Conservation (phyloP, 1,140 invertebrate genomes). For the Olivierus martensii region DNA sequence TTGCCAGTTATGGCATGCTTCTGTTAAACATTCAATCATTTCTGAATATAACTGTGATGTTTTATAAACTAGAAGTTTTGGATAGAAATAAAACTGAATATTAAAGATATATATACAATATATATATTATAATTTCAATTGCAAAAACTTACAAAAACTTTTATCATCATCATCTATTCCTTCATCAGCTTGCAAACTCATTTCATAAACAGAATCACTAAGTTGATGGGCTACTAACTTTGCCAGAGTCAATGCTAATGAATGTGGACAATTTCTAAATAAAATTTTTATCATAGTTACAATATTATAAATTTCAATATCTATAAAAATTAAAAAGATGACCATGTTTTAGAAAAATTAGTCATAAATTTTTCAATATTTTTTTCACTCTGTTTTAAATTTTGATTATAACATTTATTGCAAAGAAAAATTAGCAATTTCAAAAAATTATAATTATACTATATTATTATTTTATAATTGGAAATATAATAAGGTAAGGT, state of each 20-base stretch:
- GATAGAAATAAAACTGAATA: neutral
- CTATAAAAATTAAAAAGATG: neutral
- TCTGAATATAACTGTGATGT: constrained; percentile 54
- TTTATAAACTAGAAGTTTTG: constrained; percentile 44
- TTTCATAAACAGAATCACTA: neutral
- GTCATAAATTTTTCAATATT: no score
- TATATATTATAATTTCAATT: neutral
- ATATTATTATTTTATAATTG: no score
- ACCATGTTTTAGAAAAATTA: no score
- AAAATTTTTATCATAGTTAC: neutral
- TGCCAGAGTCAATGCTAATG: constrained; percentile 22
- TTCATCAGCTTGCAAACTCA: neutral
- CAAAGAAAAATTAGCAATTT: no score
- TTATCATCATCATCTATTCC: neutral
- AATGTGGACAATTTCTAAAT: constrained; percentile 25
- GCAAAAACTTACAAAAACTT: neutral
- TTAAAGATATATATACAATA: constrained; percentile 8
- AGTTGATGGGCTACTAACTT: constrained; percentile 18
- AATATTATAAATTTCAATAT: no score
- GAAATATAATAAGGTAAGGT: no score
- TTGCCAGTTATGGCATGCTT: constrained; percentile 32
- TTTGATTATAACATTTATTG: no score
- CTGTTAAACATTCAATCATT: constrained; percentile 51
- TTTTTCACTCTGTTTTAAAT: no score
- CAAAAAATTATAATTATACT: no score